Conservation (phyloP, 1,140 invertebrate species). For the Diorhabda elongata region DNA sequence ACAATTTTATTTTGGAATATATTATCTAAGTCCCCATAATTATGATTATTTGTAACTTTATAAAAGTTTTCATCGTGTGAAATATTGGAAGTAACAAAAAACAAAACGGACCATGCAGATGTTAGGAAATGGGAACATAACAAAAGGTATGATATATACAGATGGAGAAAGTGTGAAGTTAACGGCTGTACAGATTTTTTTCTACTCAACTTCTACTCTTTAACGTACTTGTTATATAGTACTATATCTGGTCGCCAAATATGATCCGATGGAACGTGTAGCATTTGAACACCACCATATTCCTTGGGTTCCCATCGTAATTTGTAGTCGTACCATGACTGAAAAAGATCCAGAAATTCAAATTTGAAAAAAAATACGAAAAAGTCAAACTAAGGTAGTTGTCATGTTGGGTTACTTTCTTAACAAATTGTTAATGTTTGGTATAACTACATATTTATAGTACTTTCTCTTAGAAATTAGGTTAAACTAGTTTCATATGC, state of each 20-base stretch:
- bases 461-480: too few relatives aligned
- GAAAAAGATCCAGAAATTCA: conserved; percentile 38
- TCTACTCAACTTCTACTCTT: not conserved
- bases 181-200: not conserved
- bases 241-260: conserved; percentile 96
- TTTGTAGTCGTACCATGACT: conserved; percentile 97
- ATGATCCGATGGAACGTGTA: conserved; percentile 92
- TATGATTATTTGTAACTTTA: too few relatives aligned
- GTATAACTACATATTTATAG: too few relatives aligned
- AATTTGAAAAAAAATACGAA: too few relatives aligned
- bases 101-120: not conserved
- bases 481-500: too few relatives aligned
- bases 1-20: too few relatives aligned
- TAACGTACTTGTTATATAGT: conserved; percentile 91
- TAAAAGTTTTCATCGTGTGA: not conserved
- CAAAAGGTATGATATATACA: not conserved
- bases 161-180: not conserved
- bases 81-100: not conserved
- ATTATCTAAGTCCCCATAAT: too few relatives aligned
- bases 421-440: too few relatives aligned
- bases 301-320: conserved; percentile 91
- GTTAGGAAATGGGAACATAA: not conserved
- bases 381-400: too few relatives aligned
- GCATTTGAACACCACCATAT: conserved; percentile 91
- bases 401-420: too few relatives aligned